Conservation (phyloP, 2,888 invertebrate genomes). For the Hirtodrosophila histrioides region DNA sequence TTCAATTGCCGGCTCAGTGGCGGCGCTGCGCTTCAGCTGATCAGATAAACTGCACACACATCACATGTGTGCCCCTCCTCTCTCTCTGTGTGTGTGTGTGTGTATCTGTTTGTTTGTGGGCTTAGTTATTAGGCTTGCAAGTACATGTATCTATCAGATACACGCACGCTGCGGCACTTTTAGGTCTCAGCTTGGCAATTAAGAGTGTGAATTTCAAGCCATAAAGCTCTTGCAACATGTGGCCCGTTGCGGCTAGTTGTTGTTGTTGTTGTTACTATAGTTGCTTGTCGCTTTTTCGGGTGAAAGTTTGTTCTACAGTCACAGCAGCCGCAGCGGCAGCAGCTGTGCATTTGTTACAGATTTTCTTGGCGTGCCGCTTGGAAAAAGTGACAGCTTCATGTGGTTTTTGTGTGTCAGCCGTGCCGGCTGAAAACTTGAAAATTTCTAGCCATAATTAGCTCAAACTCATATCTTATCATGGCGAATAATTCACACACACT, state of each 20-base stretch:
- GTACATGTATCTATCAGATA: conserved; percentile 37
- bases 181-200: conserved; percentile 62
- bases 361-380: conserved; percentile 48
- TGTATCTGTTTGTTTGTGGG: neutral
- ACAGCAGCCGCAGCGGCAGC: conserved; percentile 20
- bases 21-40: conserved; percentile 22
- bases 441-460: conserved; percentile 70
- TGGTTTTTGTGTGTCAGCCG: conserved; percentile 56
- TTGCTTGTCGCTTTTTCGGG: conserved; percentile 61
- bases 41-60: conserved; percentile 7
- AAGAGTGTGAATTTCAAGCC: conserved; percentile 75
- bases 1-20: conserved; percentile 37
- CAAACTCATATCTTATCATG: conserved; percentile 70
- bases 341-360: conserved; percentile 69
- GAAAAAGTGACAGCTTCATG: conserved; percentile 59
- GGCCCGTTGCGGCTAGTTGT: conserved; percentile 33
- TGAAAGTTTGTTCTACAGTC: conserved; percentile 73
- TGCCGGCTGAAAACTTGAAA: conserved; percentile 49
- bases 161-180: conserved; percentile 43
- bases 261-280: conserved; percentile 20
- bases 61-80: neutral
- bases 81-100: neutral
- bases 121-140: neutral
- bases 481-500: conserved; percentile 61
- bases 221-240: conserved; percentile 73